phyloP scores from a whole-genome alignment of 2,888 invertebrate genomes.

The Chrysodeixis includens region DNA sequence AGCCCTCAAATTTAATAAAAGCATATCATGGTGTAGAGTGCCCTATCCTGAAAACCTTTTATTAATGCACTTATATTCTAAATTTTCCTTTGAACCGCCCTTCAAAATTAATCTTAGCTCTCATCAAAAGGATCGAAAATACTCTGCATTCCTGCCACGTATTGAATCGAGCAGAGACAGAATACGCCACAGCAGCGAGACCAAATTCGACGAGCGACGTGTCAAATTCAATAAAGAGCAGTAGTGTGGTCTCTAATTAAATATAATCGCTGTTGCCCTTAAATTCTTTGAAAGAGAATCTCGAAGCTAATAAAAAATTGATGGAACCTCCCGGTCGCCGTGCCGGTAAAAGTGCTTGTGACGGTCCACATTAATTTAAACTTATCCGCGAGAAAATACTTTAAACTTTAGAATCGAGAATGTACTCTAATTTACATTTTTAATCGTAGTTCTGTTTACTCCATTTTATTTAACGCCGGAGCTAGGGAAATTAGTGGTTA shows the following conservation, averaged over 20 bases:
- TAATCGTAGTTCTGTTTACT: constrained; percentile 79
- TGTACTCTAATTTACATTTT: constrained; percentile 83
- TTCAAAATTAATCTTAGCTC: constrained; percentile 86
- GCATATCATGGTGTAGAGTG: constrained; percentile 82
- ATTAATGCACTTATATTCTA: constrained; percentile 88
- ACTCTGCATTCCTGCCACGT: constrained; percentile 79
- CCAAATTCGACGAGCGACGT: constrained; percentile 79
- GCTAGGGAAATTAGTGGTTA: constrained; percentile 61
- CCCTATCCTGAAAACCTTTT: constrained; percentile 82
- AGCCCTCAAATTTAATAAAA: constrained; percentile 86
- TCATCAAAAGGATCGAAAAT: constrained; percentile 86
- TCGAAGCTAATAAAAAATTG: constrained; percentile 82
- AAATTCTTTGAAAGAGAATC: constrained; percentile 73
- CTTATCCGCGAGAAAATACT: constrained; percentile 83
- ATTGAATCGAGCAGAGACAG: constrained; percentile 70
- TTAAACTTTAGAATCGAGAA: constrained; percentile 82
- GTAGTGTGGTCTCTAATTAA: constrained; percentile 76
- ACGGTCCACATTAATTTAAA: constrained; percentile 85
- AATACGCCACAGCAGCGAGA: constrained; percentile 60
- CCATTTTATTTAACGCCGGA: constrained; percentile 71
- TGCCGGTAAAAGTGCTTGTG: constrained; percentile 74
- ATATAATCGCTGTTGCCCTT: constrained; percentile 69
- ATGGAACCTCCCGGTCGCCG: constrained; percentile 69
- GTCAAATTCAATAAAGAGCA: constrained; percentile 75
- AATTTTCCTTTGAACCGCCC: constrained; percentile 86